Evolutionary conservation across 2,888 invertebrate species (phyloP).

Genomic region (Tiphia femorata): DNA sequence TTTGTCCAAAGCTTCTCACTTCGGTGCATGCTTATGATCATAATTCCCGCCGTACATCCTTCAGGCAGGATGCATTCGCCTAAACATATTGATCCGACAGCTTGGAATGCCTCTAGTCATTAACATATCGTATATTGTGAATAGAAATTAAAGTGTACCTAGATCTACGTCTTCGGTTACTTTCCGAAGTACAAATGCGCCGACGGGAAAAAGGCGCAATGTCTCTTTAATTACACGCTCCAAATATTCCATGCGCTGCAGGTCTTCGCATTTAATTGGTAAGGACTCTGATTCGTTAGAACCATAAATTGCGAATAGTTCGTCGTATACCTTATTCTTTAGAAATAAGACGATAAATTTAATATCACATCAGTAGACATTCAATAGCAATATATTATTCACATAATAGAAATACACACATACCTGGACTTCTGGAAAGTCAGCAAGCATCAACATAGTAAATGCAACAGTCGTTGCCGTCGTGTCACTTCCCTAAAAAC

Average conservation of each 20-base stretch:
- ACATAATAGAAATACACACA: neutral
- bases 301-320: conserved; percentile 70
- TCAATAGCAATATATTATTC: no score
- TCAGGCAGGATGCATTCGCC: conserved; percentile 33
- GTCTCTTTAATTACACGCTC: conserved; percentile 75
- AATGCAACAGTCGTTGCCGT: neutral
- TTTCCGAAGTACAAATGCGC: conserved; percentile 70
- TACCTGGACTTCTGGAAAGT: neutral
- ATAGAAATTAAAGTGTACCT: conserved; percentile 61
- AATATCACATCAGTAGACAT: no score
- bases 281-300: conserved; percentile 59
- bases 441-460: neutral
- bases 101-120: neutral
- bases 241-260: conserved; percentile 72
- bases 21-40: conserved; percentile 32
- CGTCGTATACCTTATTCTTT: conserved; percentile 64
- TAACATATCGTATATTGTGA: neutral
- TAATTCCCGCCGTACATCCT: conserved; percentile 29
- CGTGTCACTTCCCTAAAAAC: neutral
- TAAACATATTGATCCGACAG: neutral
- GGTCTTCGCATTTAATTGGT: conserved; percentile 69
- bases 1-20: conserved; percentile 37
- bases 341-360: neutral
- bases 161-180: conserved; percentile 70
- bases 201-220: conserved; percentile 73